These are phyloP conservation scores for Piaya cayana DNA, from an alignment of 2,113 vertebrate genomes.

Conservation along the genomic window DNA sequence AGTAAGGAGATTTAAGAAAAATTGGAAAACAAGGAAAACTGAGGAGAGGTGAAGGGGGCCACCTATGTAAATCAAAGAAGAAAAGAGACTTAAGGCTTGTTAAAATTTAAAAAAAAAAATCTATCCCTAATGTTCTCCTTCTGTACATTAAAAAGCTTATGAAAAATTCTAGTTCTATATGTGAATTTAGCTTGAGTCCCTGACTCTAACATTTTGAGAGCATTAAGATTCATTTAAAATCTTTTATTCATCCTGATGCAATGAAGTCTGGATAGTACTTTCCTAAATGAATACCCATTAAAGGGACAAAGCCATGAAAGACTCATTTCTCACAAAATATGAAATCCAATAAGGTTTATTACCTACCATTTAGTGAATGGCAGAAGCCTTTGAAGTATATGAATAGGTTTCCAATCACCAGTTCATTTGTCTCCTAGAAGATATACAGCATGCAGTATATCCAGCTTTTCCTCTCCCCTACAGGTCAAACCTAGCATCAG, in stretches of 20 bases:
- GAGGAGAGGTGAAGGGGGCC: not conserved
- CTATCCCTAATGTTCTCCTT: not conserved
- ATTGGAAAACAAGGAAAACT: not conserved
- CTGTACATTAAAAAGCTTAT: not conserved
- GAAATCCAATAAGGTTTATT: conserved; percentile 72
- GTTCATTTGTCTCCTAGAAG: conserved; percentile 26
- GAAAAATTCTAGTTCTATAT: not conserved
- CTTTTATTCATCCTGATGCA: conserved; percentile 58
- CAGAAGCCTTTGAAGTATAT: conserved; percentile 34
- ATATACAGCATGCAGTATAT: not conserved
- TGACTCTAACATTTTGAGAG: not conserved
- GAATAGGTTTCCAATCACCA: conserved; percentile 28
- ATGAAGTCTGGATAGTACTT: conserved; percentile 56
- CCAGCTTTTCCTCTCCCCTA: not conserved
- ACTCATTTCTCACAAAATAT: conserved; percentile 52
- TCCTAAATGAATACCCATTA: conserved; percentile 64
- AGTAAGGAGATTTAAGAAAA: not conserved
- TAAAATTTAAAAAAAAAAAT: not conserved
- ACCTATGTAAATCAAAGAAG: not conserved
- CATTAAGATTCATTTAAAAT: conserved; percentile 52
- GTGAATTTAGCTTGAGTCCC: conserved; percentile 9
- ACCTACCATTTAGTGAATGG: conserved; percentile 42
- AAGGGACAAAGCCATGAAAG: conserved; percentile 58
- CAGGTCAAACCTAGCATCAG: not conserved
- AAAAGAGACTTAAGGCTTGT: not conserved